Percentiles rank a stretch among this genome's conserved stretches.
phyloP scores from a whole-genome alignment of 2,888 invertebrate species.

The Hypomecis atomaria region DNA sequence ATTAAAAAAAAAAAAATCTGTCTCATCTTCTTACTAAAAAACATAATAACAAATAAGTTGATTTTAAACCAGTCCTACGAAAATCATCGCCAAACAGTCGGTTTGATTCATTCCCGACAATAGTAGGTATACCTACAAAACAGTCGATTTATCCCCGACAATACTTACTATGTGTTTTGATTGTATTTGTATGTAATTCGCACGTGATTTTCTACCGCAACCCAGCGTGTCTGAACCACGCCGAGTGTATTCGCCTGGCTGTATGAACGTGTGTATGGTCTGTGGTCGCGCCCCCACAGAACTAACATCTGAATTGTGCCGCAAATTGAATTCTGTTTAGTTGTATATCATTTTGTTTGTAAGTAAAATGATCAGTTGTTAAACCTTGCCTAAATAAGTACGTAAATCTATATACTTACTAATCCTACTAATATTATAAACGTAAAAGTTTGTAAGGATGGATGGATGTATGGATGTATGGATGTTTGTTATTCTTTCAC shows the following conservation, averaged over 20 bases:
- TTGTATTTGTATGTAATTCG: conserved; percentile 15
- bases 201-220: conserved; percentile 34
- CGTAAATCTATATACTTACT: too few relatives aligned
- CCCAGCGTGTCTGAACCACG: conserved; percentile 25
- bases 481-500: too few relatives aligned
- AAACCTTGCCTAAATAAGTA: too few relatives aligned
- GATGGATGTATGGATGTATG: too few relatives aligned
- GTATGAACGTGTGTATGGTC: conserved; percentile 12
- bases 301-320: conserved; percentile 25
- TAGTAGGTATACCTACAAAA: background rate
- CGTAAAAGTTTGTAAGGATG: too few relatives aligned
- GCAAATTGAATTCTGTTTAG: conserved; percentile 27
- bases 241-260: conserved; percentile 22
- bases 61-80: background rate
- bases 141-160: conserved; percentile 5
- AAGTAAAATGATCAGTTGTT: too few relatives aligned
- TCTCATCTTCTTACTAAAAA: too few relatives aligned
- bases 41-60: too few relatives aligned
- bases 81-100: background rate
- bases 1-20: too few relatives aligned
- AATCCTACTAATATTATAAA: too few relatives aligned
- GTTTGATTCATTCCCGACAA: conserved; percentile 1
- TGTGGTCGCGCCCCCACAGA: conserved; percentile 21
- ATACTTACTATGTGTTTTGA: background rate
- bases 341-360: background rate